Base-by-base conservation (phyloP, 2,888 invertebrate species). In the Apeira syringaria region DNA sequence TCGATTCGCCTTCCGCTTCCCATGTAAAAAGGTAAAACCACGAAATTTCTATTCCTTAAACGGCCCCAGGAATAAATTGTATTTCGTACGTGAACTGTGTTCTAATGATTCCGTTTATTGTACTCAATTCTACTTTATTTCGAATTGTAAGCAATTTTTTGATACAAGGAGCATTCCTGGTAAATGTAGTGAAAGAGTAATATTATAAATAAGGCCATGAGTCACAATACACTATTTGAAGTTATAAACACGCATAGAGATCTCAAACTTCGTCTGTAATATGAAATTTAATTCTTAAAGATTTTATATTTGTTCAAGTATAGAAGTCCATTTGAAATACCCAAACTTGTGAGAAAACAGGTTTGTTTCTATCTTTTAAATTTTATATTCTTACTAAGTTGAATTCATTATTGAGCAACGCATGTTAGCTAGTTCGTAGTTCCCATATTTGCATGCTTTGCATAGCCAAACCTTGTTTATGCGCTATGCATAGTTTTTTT, bases 31-130 rank as follows among this genome's bases (percentile, higher is more conserved):
- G 74, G 74, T 75, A 71, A 80, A 79, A 79, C 76, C 67, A 62
- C 69, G 66, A 74, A 74, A 68, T 79, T 75, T 80, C 75, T 72
- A 74, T 73, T 71, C 74, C 74, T 76, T 77, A 78, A 81, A 80
- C 75, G 74, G 72, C 74, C 69, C 68, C 70, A 50, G 50, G 59
- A 76, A 79, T 82, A 81, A 80, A 81, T 80, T 80, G 73, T 78
- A 74, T 68, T 70, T 64, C 66, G 75, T 79, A 80, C 81, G 80
- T 80, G 81, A 64, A 72, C 70, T 50, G 74, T 66, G 53, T 74
- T 65, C 61, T 67, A 73, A 76, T 68, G 65, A 67, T 66, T 65
- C 54, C 62, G 65, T 64, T 64, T 68, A 56, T 50, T 50, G 47
- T 53, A 53, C 56, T 55, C 62, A 55, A 55, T 59, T 63, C 56